These are phyloP conservation scores for Protobothrops flavoviridis DNA, from an alignment of 2,113 vertebrate species.

Conservation along the genomic window DNA sequence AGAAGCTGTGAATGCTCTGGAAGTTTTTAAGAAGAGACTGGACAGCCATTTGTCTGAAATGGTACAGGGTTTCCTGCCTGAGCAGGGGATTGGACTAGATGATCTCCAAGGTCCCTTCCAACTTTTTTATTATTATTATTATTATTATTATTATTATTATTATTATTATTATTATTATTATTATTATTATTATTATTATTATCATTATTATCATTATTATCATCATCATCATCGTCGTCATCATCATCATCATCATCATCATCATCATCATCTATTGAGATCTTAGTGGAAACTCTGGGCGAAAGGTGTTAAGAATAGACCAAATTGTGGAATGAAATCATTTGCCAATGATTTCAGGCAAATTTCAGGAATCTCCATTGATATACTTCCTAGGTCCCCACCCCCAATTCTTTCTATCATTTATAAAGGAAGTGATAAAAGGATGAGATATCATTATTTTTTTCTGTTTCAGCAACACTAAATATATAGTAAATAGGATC, in stretches of 20 bases:
- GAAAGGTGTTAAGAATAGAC: background rate
- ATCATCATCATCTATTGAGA: background rate
- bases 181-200: no score
- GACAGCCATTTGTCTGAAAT: no score
- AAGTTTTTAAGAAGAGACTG: no score
- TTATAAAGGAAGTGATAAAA: background rate
- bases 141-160: no score
- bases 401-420: background rate
- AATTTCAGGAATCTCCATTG: background rate
- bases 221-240: fast-evolving
- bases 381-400: background rate
- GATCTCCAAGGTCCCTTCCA: no score
- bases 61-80: no score
- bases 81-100: no score
- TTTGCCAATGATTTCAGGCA: background rate
- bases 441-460: background rate
- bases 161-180: no score
- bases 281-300: background rate
- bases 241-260: no score
- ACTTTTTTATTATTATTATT: no score
- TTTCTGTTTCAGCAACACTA: slow-evolving; percentile 4
- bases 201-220: no score
- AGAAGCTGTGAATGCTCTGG: no score
- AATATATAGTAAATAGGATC: background rate
- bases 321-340: background rate